Evolutionary conservation across 2,797 vertebrate genomes (phyloP).

Genomic region (Catharus ustulatus): DNA sequence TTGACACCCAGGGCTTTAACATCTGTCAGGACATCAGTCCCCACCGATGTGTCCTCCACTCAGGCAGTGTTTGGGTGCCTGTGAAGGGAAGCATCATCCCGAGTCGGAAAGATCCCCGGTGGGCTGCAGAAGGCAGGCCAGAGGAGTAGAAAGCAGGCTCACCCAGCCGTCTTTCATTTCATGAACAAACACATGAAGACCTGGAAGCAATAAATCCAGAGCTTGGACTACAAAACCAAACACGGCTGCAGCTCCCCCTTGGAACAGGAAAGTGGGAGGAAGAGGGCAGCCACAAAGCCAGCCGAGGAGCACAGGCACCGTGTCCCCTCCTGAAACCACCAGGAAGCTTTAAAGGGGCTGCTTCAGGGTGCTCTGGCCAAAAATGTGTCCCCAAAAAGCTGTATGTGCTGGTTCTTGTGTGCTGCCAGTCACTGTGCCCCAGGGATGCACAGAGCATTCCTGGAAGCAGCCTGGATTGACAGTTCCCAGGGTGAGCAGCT

Average conservation of each 20-base stretch:
- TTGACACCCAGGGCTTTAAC: not conserved
- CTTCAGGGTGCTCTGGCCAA: not conserved
- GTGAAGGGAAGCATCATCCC: fast-evolving
- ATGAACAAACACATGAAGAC: slow-evolving; percentile 36
- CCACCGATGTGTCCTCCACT: fast-evolving
- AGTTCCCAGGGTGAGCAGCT: not conserved
- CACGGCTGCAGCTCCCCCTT: not conserved
- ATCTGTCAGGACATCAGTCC: not conserved
- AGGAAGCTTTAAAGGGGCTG: not conserved
- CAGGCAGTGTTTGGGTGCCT: not conserved
- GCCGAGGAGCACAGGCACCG: fast-evolving
- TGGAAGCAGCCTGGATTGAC: not conserved
- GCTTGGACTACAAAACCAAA: slow-evolving; percentile 41
- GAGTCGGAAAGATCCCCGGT: not conserved
- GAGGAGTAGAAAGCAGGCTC: not conserved
- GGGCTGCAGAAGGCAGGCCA: not conserved
- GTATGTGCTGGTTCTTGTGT: not conserved
- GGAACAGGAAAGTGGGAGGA: not conserved
- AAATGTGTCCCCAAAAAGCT: not conserved
- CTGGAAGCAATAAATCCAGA: slow-evolving; percentile 68
- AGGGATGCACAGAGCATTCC: not conserved
- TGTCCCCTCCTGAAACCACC: not conserved
- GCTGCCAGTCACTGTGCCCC: not conserved
- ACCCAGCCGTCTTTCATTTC: slow-evolving; percentile 22
- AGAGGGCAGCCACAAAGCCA: not conserved